Base-by-base conservation (phyloP, 2,797 vertebrate genomes). In the Merluccius polli region DNA sequence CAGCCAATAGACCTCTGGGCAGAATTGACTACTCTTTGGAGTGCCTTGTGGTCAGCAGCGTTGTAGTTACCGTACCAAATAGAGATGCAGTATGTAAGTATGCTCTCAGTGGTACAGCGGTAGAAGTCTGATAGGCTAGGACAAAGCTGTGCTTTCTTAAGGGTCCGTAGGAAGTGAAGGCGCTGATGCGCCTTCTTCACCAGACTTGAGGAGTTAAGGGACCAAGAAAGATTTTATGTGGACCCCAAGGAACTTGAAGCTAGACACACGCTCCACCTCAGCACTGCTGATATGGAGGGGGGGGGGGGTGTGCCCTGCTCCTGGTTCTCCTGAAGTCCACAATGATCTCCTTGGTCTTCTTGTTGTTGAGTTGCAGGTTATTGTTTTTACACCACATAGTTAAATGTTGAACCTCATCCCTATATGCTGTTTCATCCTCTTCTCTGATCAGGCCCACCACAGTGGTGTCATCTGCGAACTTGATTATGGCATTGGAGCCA, bases 21-120 rank as follows among this genome's bases (percentile, higher is more conserved):
- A 35, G 33, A 35, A 3, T 35, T 11, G 12, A 11, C 9, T 12
- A 12, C 24, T 12, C n/a, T 24, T 13, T 27, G 65, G 4, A 59
- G 21, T 15, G 48, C 48, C 48, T 59, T 16, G 13, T 11, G 13
- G 78, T 48, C 79, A 82, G 77, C 78, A 74, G 81, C 76, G 81
- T 87, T 44, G 75, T 79, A 84, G 79, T 77, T 73, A 73, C 81
- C 76, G 80, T 75, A 71, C 69, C 81, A 85, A 79, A 79, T 83
- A 27, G 15, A 81, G 75, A 82, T 78, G 63, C 63, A 32, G 35
- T 65, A 36, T 33, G 33, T 65, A 85, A 35, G 33, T 3, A 35
- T 35, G 33, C 33, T 35, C 33, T 35, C 33, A 35, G 8, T 35
- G 33, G 33, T 59, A 59, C 48, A 59, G 48, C 48, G 13, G 48